phyloP scores from a whole-genome alignment of 2,113 vertebrate species.

The Hypomesus transpacificus region DNA sequence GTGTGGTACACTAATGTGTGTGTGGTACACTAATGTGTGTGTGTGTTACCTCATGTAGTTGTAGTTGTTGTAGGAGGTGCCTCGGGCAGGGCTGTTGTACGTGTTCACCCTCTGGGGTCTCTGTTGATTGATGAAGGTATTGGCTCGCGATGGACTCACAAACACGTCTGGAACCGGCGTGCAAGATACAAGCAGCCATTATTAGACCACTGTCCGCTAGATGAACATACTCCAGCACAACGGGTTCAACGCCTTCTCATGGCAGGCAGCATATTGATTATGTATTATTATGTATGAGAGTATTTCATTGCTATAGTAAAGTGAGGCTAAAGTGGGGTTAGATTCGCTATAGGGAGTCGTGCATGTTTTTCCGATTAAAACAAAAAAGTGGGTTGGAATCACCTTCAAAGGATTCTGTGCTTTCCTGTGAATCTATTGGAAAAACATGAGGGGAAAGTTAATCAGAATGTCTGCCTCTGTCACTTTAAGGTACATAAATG shows the following conservation, averaged over 20 bases:
- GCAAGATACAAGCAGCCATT: neutral
- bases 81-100: constrained; percentile 27
- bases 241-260: too few relatives aligned
- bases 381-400: constrained; percentile 35
- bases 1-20: neutral
- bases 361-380: constrained; percentile 38
- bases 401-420: constrained; percentile 74
- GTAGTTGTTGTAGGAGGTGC: constrained; percentile 30
- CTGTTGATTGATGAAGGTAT: constrained; percentile 59
- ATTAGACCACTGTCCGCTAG: too few relatives aligned
- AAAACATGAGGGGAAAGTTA: constrained; percentile 43
- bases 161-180: constrained; percentile 63
- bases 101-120: constrained; percentile 26
- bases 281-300: too few relatives aligned
- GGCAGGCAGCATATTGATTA: too few relatives aligned
- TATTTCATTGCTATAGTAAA: too few relatives aligned
- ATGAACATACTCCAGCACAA: too few relatives aligned
- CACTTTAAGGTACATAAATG: too few relatives aligned
- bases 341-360: neutral
- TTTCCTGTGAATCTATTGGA: constrained; percentile 72
- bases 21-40: constrained; percentile 15
- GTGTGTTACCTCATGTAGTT: constrained; percentile 48
- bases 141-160: constrained; percentile 57
- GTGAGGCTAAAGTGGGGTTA: neutral
- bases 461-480: neutral